These are phyloP conservation scores for Lucilia sericata DNA, from an alignment of 1,140 invertebrate species.

Conservation along the genomic window DNA sequence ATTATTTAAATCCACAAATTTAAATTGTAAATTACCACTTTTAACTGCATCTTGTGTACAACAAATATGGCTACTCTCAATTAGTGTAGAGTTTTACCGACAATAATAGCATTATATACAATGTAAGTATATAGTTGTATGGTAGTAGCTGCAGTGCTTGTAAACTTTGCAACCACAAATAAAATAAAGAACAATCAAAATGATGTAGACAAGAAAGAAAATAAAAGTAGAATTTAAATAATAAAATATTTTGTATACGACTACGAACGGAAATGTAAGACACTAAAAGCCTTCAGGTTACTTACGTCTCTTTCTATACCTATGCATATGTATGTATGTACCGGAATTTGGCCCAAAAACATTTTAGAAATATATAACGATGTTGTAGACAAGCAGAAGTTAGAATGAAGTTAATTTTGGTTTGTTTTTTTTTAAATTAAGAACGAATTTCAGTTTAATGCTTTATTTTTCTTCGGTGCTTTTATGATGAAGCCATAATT, in stretches of 20 bases:
- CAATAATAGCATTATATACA: too few species aligned
- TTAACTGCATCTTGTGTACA: too few species aligned
- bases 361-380: background rate
- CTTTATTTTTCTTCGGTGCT: background rate
- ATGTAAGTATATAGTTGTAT: background rate
- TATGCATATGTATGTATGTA: background rate
- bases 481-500: conserved; percentile 28
- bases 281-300: conserved; percentile 10
- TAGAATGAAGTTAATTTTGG: conserved; percentile 10
- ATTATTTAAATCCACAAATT: too few species aligned
- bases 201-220: background rate
- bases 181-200: conserved; percentile 2
- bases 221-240: background rate
- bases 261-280: background rate
- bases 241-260: background rate
- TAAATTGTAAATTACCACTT: too few species aligned
- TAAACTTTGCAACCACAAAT: background rate
- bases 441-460: background rate
- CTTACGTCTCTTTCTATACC: background rate
- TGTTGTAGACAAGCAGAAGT: background rate
- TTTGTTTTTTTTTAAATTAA: conserved; percentile 7
- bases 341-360: background rate
- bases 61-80: too few species aligned
- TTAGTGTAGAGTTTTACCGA: too few species aligned
- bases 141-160: background rate